Percentiles rank a stretch among this genome's conserved stretches.
phyloP scores from a whole-genome alignment of 2,888 invertebrate species.

The Patella ulyssiponensis region DNA sequence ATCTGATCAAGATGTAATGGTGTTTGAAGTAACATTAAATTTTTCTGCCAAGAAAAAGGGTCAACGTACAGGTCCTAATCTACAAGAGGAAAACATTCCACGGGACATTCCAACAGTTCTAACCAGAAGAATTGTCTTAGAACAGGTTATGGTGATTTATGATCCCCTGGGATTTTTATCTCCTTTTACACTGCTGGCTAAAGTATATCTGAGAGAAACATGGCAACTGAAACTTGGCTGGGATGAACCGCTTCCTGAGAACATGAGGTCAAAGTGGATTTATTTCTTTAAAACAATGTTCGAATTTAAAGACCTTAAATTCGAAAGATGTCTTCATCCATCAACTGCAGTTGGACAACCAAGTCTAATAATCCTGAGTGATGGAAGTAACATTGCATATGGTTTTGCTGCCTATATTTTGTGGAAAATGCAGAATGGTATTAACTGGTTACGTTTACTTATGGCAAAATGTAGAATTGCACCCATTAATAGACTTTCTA shows the following conservation, averaged over 20 bases:
- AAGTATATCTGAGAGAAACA: constrained; percentile 20
- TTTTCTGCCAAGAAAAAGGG: constrained; percentile 15
- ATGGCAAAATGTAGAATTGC: constrained; percentile 23
- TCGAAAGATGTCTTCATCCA: constrained; percentile 15
- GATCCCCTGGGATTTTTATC: constrained; percentile 14
- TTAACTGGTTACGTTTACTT: constrained; percentile 3
- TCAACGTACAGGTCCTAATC: not conserved
- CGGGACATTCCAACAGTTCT: not conserved
- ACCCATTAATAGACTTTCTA: constrained; percentile 14
- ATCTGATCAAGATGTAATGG: constrained; percentile 14
- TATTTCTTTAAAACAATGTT: constrained; percentile 19
- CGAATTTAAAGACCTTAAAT: constrained; percentile 12
- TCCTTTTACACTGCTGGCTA: constrained; percentile 17
- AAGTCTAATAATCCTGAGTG: constrained; percentile 16
- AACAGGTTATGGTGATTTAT: constrained; percentile 12
- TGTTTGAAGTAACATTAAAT: constrained; percentile 12
- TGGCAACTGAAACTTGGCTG: constrained; percentile 17
- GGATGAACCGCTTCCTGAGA: constrained; percentile 19
- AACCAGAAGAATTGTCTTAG: constrained; percentile 1
- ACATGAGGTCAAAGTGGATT: constrained; percentile 1
- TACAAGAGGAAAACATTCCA: not conserved
- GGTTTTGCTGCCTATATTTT: constrained; percentile 23
- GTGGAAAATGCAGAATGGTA: constrained; percentile 15
- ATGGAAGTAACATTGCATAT: constrained; percentile 14
- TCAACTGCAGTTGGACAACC: constrained; percentile 5